Conservation (phyloP, 2,888 invertebrate genomes). For the Catocala nupta region DNA sequence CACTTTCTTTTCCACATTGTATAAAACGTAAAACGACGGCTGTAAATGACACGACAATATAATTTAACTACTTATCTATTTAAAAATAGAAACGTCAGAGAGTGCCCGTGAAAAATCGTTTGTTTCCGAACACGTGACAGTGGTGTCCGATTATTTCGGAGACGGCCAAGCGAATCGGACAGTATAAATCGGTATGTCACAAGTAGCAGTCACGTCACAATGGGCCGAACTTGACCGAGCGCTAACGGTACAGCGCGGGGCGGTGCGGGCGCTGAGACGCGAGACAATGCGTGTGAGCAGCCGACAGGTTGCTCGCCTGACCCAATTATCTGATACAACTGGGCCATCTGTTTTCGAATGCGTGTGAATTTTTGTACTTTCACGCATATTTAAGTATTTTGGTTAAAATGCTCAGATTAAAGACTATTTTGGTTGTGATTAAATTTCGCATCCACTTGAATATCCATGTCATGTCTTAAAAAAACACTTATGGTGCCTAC, state of each 20-base stretch:
- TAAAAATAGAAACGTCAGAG: slow-evolving; percentile 14
- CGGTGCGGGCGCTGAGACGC: slow-evolving; percentile 57
- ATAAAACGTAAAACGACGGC: too few species aligned
- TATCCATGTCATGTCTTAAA: background rate
- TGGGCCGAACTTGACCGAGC: slow-evolving; percentile 83
- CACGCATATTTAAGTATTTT: slow-evolving; percentile 58
- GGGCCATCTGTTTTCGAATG: slow-evolving; percentile 77
- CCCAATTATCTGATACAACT: slow-evolving; percentile 81
- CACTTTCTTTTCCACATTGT: too few species aligned
- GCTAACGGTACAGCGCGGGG: slow-evolving; percentile 76
- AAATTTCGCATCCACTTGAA: slow-evolving; percentile 4
- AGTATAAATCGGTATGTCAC: slow-evolving; percentile 70
- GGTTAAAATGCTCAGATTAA: slow-evolving; percentile 33
- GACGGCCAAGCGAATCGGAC: slow-evolving; percentile 47
- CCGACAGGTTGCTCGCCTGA: slow-evolving; percentile 85
- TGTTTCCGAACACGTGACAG: slow-evolving; percentile 12
- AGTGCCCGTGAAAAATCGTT: slow-evolving; percentile 15
- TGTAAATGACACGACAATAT: too few species aligned
- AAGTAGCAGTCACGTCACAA: slow-evolving; percentile 76
- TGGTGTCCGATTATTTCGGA: slow-evolving; percentile 27
- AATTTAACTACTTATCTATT: background rate
- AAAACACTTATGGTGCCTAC: too few species aligned
- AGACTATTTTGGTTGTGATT: slow-evolving; percentile 14
- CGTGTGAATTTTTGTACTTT: slow-evolving; percentile 80
- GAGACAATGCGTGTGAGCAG: slow-evolving; percentile 82